Evolutionary conservation across 2,888 invertebrate species (phyloP).

Genomic region (Operophtera brumata): DNA sequence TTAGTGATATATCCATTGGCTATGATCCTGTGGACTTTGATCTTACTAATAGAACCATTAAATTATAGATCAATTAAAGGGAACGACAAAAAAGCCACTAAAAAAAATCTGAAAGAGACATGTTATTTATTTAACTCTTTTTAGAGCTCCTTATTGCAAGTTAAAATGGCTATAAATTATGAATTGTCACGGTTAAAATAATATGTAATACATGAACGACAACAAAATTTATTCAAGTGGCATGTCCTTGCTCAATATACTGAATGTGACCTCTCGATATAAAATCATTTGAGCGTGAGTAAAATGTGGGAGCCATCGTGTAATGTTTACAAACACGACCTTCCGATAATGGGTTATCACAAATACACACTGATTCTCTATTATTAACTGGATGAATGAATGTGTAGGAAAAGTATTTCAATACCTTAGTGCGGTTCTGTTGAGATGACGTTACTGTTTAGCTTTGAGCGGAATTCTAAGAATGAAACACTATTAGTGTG

Average conservation of each 20-base stretch:
- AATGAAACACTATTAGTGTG: constrained; percentile 60
- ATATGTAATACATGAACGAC: not conserved
- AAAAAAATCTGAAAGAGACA: too few relatives aligned
- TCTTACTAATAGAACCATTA: too few relatives aligned
- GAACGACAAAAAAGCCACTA: too few relatives aligned
- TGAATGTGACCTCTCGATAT: constrained; percentile 45
- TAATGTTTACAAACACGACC: constrained; percentile 66
- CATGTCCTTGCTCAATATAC: not conserved
- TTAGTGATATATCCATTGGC: too few relatives aligned
- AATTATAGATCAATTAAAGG: too few relatives aligned
- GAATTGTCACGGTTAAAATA: not conserved
- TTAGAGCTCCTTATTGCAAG: too few relatives aligned
- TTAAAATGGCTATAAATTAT: too few relatives aligned
- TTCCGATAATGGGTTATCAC: constrained; percentile 64
- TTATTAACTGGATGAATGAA: constrained; percentile 54
- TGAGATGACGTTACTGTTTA: constrained; percentile 59
- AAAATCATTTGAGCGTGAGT: constrained; percentile 47
- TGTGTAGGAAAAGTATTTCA: constrained; percentile 43
- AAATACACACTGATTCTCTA: constrained; percentile 49
- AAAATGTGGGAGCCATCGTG: constrained; percentile 47
- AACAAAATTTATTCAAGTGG: not conserved
- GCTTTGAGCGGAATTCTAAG: constrained; percentile 64
- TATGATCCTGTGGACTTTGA: too few relatives aligned
- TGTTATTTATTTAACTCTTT: too few relatives aligned
- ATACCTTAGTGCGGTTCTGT: constrained; percentile 42